phyloP scores from a whole-genome alignment of 2,888 invertebrate genomes.

The Melanchra persicariae region DNA sequence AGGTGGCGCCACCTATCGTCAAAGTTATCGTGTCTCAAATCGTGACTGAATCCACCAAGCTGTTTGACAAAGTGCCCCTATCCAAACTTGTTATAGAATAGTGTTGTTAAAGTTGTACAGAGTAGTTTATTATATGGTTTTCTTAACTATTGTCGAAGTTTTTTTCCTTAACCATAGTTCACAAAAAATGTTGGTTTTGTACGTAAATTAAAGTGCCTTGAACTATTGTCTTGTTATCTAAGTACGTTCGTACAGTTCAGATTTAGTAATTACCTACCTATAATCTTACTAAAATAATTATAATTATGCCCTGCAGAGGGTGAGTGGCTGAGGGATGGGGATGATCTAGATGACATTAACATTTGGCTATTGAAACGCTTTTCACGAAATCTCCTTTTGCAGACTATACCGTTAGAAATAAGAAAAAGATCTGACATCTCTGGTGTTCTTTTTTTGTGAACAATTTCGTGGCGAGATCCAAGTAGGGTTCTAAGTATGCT shows the following conservation, averaged over 20 bases:
- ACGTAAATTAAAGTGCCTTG: conserved; percentile 35
- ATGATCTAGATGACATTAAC: too few species aligned
- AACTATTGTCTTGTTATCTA: conserved; percentile 24
- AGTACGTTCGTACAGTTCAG: conserved; percentile 2
- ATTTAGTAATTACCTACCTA: conserved; percentile 17
- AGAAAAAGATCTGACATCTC: too few species aligned
- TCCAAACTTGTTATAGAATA: conserved; percentile 75
- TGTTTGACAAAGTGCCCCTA: conserved; percentile 80
- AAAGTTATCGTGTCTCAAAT: conserved; percentile 77
- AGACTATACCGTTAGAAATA: too few species aligned
- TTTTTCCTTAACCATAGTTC: not conserved
- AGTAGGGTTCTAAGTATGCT: too few species aligned
- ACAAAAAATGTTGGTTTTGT: conserved; percentile 16
- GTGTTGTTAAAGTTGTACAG: not conserved
- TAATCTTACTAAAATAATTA: not conserved
- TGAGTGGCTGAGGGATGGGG: too few species aligned
- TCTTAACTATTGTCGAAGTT: conserved; percentile 7
- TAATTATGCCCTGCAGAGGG: too few species aligned
- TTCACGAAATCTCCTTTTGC: too few species aligned
- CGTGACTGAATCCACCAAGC: conserved; percentile 75
- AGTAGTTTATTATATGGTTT: conserved; percentile 26
- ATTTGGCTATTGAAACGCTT: too few species aligned
- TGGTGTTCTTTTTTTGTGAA: too few species aligned
- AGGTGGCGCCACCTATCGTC: conserved; percentile 85
- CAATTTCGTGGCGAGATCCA: too few species aligned